Evolutionary conservation across 1,140 invertebrate species (phyloP).

Genomic region (Bombyx mandarina): DNA sequence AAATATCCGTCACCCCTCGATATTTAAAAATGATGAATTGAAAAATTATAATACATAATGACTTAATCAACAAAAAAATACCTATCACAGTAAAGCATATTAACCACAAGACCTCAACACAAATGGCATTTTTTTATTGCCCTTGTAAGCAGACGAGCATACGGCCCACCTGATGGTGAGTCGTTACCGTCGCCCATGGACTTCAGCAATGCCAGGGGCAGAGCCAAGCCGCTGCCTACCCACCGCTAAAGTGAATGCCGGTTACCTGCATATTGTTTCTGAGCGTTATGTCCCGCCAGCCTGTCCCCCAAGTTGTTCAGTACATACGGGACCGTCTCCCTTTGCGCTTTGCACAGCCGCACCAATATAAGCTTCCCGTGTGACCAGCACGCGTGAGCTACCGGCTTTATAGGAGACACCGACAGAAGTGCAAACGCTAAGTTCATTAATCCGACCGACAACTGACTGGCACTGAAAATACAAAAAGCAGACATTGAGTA

Average conservation of each 20-base stretch:
- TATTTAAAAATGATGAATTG: too few relatives aligned
- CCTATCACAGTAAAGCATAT: neutral
- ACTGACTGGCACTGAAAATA: constrained; percentile 29
- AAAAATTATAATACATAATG: too few relatives aligned
- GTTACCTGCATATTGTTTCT: constrained; percentile 39
- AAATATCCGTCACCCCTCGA: too few relatives aligned
- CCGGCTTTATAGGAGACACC: constrained; percentile 20
- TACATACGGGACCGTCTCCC: constrained; percentile 33
- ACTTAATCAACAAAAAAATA: too few relatives aligned
- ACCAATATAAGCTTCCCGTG: constrained; percentile 43
- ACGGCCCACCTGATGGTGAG: too few relatives aligned
- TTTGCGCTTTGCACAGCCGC: constrained; percentile 36
- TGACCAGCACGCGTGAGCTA: constrained; percentile 33
- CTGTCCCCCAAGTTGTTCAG: constrained; percentile 33
- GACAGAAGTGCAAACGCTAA: constrained; percentile 38
- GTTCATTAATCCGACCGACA: constrained; percentile 44
- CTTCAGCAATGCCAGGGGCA: too few relatives aligned
- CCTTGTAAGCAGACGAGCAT: too few relatives aligned
- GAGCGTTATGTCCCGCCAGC: constrained; percentile 19
- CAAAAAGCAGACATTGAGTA: too few relatives aligned
- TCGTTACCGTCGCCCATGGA: too few relatives aligned
- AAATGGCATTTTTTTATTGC: neutral
- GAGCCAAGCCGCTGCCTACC: too few relatives aligned
- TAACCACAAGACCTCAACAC: neutral
- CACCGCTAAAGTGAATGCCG: too few relatives aligned